phyloP scores from a whole-genome alignment of 2,113 vertebrate species.

The Dicerorhinus sumatrensis region DNA sequence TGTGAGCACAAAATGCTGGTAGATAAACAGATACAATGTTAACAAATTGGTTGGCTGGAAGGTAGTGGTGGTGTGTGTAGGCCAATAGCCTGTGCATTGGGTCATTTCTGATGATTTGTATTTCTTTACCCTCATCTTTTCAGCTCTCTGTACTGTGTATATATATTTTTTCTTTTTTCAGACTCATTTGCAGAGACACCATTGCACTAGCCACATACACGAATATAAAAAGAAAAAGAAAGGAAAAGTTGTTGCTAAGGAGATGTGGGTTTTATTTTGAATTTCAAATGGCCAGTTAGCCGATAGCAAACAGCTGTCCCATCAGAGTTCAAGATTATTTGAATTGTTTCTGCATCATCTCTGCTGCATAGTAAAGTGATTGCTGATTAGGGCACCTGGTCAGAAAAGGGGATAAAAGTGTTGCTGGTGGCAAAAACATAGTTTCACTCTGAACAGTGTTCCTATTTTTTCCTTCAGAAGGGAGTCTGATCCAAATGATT shows the following conservation, averaged over 20 bases:
- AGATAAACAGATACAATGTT: neutral
- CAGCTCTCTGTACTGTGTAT: neutral
- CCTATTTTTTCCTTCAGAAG: neutral
- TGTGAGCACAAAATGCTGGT: slow-evolving; percentile 8
- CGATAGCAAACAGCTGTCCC: neutral
- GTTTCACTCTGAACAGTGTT: neutral
- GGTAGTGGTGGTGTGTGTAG: neutral
- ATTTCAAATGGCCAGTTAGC: neutral
- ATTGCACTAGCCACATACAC: slow-evolving; percentile 15
- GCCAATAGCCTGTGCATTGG: neutral
- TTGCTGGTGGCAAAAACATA: neutral
- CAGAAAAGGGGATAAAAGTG: neutral
- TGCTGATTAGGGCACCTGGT: neutral
- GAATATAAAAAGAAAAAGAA: slow-evolving; percentile 22
- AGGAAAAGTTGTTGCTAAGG: slow-evolving; percentile 31
- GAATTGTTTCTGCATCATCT: slow-evolving; percentile 17
- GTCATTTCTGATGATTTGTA: slow-evolving; percentile 34
- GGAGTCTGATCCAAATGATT: neutral
- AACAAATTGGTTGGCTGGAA: neutral
- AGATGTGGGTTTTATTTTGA: slow-evolving; percentile 37
- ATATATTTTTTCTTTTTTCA: slow-evolving; percentile 29
- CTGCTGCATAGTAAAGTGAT: neutral
- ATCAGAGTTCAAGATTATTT: neutral
- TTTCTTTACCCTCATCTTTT: slow-evolving; percentile 58
- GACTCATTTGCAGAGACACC: slow-evolving; percentile 30